Conservation (phyloP, 2,113 vertebrate species). For the Centropristis striata region DNA sequence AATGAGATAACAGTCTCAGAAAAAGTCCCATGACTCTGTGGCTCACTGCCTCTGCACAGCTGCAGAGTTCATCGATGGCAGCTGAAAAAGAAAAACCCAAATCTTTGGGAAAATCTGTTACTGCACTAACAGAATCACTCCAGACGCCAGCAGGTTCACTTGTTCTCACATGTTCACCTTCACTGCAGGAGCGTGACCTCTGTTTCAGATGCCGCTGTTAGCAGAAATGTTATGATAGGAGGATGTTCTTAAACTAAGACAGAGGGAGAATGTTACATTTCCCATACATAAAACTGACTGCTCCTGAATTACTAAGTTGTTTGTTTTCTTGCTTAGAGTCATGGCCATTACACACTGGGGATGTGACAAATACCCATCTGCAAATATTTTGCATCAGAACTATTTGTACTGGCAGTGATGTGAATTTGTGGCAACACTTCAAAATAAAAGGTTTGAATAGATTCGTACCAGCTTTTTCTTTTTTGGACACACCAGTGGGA, state of each 20-base stretch:
- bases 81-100: neutral
- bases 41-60: conserved; percentile 1
- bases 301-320: no score
- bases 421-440: no score
- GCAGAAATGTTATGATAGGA: neutral
- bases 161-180: conserved; percentile 1
- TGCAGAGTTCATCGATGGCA: neutral
- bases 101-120: conserved; percentile 7
- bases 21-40: conserved; percentile 7
- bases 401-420: no score
- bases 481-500: no score
- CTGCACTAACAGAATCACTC: neutral
- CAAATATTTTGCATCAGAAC: no score
- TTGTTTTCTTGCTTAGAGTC: no score
- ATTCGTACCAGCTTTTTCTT: no score
- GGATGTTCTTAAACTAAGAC: neutral
- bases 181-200: neutral
- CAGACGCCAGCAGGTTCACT: neutral
- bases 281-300: no score
- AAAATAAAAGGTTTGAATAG: no score
- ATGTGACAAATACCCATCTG: no score
- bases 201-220: neutral
- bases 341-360: no score
- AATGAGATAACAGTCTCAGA: conserved; percentile 7
- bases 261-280: neutral